phyloP scores from a whole-genome alignment of 2,113 vertebrate species.

The Tinamus guttatus region DNA sequence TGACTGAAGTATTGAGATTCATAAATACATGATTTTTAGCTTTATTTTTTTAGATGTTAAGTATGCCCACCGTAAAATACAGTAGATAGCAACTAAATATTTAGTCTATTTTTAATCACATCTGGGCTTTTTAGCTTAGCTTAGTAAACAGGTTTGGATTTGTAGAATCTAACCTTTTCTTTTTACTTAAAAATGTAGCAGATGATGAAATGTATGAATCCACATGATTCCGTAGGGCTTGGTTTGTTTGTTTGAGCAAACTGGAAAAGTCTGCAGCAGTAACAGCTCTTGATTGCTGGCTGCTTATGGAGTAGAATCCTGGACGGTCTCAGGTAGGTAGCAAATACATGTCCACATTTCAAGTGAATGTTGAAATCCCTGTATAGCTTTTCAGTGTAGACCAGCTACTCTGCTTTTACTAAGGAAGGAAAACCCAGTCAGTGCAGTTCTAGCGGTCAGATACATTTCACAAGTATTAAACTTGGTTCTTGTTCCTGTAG shows the following conservation, averaged over 20 bases:
- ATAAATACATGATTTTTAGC: neutral
- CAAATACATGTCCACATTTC: rapidly evolving
- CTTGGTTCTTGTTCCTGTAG: neutral
- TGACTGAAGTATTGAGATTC: constrained; percentile 23
- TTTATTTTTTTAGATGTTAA: constrained; percentile 36
- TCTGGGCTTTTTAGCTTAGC: neutral
- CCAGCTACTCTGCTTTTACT: neutral
- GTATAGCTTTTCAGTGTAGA: neutral
- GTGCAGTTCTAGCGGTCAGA: neutral
- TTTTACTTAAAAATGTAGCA: constrained; percentile 34
- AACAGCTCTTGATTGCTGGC: neutral
- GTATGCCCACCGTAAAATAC: neutral
- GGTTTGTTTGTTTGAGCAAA: neutral
- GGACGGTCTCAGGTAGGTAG: neutral
- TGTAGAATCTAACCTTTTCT: neutral
- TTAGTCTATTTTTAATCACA: constrained; percentile 9
- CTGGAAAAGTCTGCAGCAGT: neutral
- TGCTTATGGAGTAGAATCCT: neutral
- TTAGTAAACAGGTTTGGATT: neutral
- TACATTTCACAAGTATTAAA: constrained; percentile 46
- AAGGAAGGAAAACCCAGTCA: neutral
- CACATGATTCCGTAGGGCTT: neutral
- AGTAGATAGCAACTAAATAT: neutral
- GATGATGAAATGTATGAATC: neutral
- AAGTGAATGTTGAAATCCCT: neutral